Percentiles rank a stretch among this genome's conserved stretches.
phyloP scores from a whole-genome alignment of 2,888 invertebrate genomes.

The Micoletzkya japonica region DNA sequence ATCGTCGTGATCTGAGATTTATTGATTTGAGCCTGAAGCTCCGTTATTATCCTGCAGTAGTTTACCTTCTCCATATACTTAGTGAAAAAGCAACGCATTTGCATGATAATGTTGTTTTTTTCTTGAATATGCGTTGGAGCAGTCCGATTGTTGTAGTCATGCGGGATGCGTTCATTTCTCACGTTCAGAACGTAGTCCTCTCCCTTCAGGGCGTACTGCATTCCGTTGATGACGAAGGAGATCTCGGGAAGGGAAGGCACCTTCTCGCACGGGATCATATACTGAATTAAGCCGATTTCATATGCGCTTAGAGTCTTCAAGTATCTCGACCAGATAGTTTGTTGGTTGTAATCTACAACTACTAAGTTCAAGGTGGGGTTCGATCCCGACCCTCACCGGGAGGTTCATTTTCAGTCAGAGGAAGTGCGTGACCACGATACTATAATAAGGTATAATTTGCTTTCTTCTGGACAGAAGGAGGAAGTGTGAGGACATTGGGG shows the following conservation, averaged over 20 bases:
- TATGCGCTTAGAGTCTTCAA: neutral
- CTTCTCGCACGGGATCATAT: constrained; percentile 77
- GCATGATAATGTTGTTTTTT: too few relatives aligned
- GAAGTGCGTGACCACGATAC: too few relatives aligned
- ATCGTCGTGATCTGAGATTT: constrained; percentile 74
- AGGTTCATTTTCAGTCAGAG: too few relatives aligned
- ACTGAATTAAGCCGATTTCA: constrained; percentile 60
- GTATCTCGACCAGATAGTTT: neutral
- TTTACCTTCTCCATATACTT: too few relatives aligned
- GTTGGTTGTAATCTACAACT: neutral
- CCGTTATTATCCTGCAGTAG: too few relatives aligned
- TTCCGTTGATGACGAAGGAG: constrained; percentile 78
- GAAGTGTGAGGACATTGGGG: too few relatives aligned
- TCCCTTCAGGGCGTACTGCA: constrained; percentile 75
- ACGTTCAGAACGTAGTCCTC: constrained; percentile 86
- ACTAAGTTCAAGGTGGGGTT: neutral
- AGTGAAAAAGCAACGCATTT: too few relatives aligned
- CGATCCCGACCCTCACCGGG: too few relatives aligned
- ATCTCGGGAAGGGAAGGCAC: constrained; percentile 82
- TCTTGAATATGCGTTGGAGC: too few relatives aligned
- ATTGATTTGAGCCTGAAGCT: too few relatives aligned
- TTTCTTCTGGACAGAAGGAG: too few relatives aligned
- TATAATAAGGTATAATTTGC: too few relatives aligned
- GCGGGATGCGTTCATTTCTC: constrained; percentile 50
- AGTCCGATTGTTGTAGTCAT: neutral